These are phyloP conservation scores for Leptinotarsa haldemani DNA, from an alignment of 2,888 invertebrate genomes.

Conservation along the genomic window DNA sequence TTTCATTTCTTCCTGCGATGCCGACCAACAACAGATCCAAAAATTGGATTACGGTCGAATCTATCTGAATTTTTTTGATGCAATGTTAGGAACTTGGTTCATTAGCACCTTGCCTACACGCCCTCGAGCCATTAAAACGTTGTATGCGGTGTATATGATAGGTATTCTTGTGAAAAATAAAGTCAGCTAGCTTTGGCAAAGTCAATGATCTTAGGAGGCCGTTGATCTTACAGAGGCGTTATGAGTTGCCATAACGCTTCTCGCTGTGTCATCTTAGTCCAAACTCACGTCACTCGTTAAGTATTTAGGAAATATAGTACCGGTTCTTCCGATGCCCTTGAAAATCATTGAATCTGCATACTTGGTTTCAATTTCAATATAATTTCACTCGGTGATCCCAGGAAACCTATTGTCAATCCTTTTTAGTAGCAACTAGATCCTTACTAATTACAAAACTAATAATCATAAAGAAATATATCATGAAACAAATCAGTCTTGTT, in stretches of 20 bases:
- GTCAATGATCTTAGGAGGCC: slow-evolving; percentile 58
- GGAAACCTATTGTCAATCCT: too few relatives aligned
- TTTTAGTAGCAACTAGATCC: too few relatives aligned
- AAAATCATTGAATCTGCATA: background rate
- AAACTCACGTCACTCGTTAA: background rate
- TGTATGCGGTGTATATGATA: background rate
- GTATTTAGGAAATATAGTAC: background rate
- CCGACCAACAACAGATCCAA: background rate
- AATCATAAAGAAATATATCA: too few relatives aligned
- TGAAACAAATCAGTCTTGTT: too few relatives aligned
- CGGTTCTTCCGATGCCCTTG: background rate
- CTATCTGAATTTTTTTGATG: background rate
- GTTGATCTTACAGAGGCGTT: slow-evolving; percentile 53
- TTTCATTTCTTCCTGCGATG: background rate
- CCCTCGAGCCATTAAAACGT: slow-evolving; percentile 3
- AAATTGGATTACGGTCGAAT: background rate
- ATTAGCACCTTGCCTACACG: background rate
- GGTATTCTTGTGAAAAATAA: slow-evolving; percentile 45
- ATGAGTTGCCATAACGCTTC: slow-evolving; percentile 12
- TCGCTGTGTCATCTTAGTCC: slow-evolving; percentile 14
- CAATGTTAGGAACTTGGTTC: background rate
- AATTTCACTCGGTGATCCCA: background rate
- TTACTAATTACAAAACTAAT: too few relatives aligned
- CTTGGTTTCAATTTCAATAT: background rate
- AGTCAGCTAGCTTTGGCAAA: slow-evolving; percentile 51